Conservation (phyloP, 2,113 vertebrate genomes). For the Ceuthmochares aereus region DNA sequence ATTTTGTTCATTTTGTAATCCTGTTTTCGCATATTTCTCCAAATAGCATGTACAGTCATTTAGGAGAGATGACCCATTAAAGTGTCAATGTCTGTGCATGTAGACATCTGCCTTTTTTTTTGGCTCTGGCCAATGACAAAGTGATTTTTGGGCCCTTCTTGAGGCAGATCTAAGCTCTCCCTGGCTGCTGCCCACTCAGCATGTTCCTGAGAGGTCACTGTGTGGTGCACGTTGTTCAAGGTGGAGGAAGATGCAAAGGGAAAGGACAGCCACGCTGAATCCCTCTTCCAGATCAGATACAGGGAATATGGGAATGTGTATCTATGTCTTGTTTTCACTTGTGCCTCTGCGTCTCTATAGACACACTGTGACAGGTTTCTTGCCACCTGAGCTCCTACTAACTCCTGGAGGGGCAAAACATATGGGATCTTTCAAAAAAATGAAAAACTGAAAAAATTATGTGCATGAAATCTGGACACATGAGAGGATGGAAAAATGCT, state of each 20-base stretch:
- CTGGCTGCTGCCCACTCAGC: background rate
- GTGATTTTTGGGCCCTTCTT: background rate
- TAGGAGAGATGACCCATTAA: background rate
- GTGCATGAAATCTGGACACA: background rate
- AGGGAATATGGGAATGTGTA: background rate
- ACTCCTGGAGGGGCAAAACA: background rate
- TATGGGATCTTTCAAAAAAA: background rate
- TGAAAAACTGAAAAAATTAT: background rate
- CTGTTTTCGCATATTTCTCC: background rate
- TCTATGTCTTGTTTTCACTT: background rate
- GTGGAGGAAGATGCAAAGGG: background rate
- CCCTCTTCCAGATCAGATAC: background rate
- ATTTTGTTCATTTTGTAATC: background rate
- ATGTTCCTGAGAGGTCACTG: background rate
- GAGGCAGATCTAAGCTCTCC: background rate
- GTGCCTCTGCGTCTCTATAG: background rate
- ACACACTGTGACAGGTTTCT: background rate
- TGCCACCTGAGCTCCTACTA: background rate
- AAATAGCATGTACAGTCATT: background rate
- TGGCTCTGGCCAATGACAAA: background rate
- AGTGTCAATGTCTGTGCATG: background rate
- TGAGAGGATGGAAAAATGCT: background rate
- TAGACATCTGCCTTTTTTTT: background rate
- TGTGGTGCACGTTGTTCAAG: fast-evolving
- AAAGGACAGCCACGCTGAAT: background rate